phyloP scores from a whole-genome alignment of 2,888 invertebrate species.

The Polymixis flavicincta region DNA sequence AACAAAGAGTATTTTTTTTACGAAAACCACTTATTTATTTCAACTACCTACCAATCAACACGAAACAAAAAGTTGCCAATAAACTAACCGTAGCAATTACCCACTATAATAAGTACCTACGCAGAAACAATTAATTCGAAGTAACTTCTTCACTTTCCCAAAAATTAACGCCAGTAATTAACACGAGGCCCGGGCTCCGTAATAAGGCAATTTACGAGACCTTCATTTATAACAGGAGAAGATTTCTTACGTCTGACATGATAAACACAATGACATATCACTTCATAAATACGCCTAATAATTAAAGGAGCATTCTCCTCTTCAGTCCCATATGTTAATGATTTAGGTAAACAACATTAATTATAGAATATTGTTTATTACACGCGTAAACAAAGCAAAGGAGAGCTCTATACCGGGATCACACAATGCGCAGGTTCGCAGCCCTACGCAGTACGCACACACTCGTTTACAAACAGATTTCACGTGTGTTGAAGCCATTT shows the following conservation, averaged over 20 bases:
- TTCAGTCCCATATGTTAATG: conserved; percentile 31
- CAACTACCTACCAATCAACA: background rate
- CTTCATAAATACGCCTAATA: conserved; percentile 31
- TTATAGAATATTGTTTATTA: conserved; percentile 48
- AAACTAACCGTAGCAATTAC: conserved; percentile 37
- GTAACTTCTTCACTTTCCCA: conserved; percentile 53
- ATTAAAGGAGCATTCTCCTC: conserved; percentile 12
- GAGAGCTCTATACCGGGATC: conserved; percentile 15
- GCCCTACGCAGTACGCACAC: conserved; percentile 57
- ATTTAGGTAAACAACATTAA: conserved; percentile 48
- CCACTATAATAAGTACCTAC: conserved; percentile 40
- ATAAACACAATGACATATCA: conserved; percentile 40
- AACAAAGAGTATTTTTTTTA: background rate
- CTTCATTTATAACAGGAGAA: conserved; percentile 41
- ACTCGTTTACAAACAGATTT: conserved; percentile 71
- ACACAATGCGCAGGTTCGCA: conserved; percentile 41
- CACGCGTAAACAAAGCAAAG: conserved; percentile 30
- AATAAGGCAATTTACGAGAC: conserved; percentile 50
- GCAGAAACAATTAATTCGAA: conserved; percentile 46
- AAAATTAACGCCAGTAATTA: conserved; percentile 53
- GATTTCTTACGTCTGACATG: conserved; percentile 39
- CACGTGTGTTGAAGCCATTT: conserved; percentile 69
- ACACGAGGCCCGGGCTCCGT: conserved; percentile 28
- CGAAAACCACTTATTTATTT: conserved; percentile 9
- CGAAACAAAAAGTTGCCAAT: conserved; percentile 17